Base-by-base conservation (phyloP, 2,888 invertebrate genomes). In the Drosophila atripex region DNA sequence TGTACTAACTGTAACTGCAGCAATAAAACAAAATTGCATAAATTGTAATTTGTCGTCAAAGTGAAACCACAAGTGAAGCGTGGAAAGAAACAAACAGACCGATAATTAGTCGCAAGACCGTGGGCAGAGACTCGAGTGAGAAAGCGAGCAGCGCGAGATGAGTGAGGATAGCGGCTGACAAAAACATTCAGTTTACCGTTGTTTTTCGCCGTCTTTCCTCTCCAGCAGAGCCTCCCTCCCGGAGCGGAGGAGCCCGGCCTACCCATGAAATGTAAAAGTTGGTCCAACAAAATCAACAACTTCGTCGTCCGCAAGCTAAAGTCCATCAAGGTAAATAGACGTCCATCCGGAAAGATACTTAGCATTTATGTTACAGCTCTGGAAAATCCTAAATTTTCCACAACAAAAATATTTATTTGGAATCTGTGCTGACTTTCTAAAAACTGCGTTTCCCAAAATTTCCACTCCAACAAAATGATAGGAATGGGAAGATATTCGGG, bases 181-280 rank as follows among this genome's bases (percentile, higher is more conserved):
- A 51, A 41, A 41, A 38, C 39, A 51, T 28, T 16, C 41, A 38
- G 23, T 64, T 64, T 39, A 39, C 65, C 53, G 64, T 46, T 65
- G 46, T 38, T 41, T 50, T 45, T 50, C 23, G 18, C 52, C 52
- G 25, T 32, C 30, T 32, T 21, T n/a, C 30, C 23, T 14, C 63
- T 50, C 25, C 38, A 54, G 9, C 39, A 58, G 73, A 16, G 51
- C 56, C 43, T 54, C 45, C 38, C 39, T 52, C 59, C 63, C 59
- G 60, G 25, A 25, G 39, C 30, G 41, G 21, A 63, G 60, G 60
- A 61, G 41, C 41, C 35, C 84, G 77, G 89, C 90, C 84, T 90
- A 88, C 90, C 85, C 80, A 91, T 91, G 91, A 91, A 91, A 91
- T 91, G 91, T 86, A 91, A 91, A 91, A 90, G 89, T 76, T 91